Percentiles rank a stretch among this genome's conserved stretches.
Evolutionary conservation across 2,113 vertebrate species (phyloP).

Genomic region (Xyrauchen texanus): DNA sequence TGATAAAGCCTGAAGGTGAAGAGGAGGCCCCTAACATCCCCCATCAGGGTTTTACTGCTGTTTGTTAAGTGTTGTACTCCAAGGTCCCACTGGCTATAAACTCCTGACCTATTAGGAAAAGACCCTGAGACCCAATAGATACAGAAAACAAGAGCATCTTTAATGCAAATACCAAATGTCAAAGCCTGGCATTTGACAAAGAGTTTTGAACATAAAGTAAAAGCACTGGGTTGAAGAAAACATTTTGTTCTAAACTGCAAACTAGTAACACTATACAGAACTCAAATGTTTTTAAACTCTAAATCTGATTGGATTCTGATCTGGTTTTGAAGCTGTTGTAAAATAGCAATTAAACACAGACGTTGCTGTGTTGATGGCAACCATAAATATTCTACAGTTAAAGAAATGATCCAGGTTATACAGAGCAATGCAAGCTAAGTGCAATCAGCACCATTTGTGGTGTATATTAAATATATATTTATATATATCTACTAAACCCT

Average conservation of each 20-base stretch:
- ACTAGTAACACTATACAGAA: not conserved
- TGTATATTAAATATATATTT: no score
- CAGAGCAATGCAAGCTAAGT: no score
- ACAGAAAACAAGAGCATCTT: constrained; percentile 6
- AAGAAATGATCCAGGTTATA: no score
- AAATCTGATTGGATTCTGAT: no score
- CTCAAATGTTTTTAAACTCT: not conserved
- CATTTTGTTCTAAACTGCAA: not conserved
- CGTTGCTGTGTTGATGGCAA: no score
- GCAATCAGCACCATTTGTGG: no score
- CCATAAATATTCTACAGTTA: no score
- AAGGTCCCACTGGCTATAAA: constrained; percentile 47
- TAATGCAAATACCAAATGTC: constrained; percentile 44
- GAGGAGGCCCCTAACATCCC: not conserved
- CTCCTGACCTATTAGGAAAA: constrained; percentile 22
- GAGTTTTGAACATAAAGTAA: no score
- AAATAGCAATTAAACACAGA: no score
- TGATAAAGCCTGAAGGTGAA: constrained; percentile 26
- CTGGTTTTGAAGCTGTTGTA: no score
- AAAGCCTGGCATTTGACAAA: constrained; percentile 20
- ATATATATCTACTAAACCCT: no score
- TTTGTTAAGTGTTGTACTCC: constrained; percentile 37
- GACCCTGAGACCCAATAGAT: constrained; percentile 1
- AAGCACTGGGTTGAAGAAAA: not conserved
- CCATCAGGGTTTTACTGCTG: constrained; percentile 3